Conservation (phyloP, 2,113 vertebrate species). For the Myxocyprinus asiaticus region DNA sequence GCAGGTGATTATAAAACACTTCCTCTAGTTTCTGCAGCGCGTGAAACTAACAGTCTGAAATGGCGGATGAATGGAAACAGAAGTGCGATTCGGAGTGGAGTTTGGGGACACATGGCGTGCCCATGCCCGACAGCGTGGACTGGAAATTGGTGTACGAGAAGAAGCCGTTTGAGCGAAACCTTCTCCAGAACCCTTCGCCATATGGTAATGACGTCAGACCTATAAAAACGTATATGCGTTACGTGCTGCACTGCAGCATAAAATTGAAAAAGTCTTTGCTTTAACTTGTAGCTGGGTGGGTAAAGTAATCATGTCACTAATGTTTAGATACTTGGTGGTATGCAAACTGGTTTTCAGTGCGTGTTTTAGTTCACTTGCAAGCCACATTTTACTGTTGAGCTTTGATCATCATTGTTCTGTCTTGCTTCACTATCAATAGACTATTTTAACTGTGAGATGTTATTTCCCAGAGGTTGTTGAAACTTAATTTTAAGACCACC, state of each 20-base stretch:
- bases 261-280: too few species aligned
- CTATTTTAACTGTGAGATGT: too few species aligned
- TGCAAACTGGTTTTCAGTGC: too few species aligned
- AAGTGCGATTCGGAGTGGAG: constrained; percentile 62
- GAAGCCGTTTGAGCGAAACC: constrained; percentile 79
- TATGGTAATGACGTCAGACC: constrained; percentile 69
- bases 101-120: constrained; percentile 51
- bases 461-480: too few species aligned
- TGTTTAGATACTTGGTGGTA: too few species aligned
- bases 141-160: constrained; percentile 74
- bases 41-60: neutral
- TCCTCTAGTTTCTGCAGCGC: neutral
- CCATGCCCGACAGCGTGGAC: constrained; percentile 67
- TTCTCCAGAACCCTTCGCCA: constrained; percentile 80
- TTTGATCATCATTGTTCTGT: too few species aligned
- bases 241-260: neutral
- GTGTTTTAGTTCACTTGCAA: too few species aligned
- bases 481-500: too few species aligned
- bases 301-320: too few species aligned
- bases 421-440: too few species aligned
- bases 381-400: too few species aligned
- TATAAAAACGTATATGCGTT: neutral
- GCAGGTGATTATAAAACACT: neutral
- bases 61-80: constrained; percentile 46
- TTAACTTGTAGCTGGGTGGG: too few species aligned